A percentile compares a stretch with the other conserved stretches of the same genome.
phyloP scores from a whole-genome alignment of 2,113 vertebrate genomes.

The Plestiodon gilberti region DNA sequence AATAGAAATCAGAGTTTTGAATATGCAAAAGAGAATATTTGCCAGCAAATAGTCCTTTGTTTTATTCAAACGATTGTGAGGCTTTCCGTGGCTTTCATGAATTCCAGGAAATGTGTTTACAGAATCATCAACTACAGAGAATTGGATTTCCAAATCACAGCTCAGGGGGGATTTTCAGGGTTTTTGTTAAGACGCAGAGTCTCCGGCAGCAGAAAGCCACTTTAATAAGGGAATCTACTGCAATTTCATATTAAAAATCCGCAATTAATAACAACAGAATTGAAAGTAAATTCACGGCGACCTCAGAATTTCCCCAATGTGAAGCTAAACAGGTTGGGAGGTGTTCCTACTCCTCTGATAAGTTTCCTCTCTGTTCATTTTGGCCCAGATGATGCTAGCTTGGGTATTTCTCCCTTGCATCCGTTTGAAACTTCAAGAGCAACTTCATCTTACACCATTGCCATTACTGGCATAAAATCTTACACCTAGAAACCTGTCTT shows the following conservation, averaged over 20 bases:
- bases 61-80: slow-evolving; percentile 69
- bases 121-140: slow-evolving; percentile 73
- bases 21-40: slow-evolving; percentile 72
- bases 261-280: slow-evolving; percentile 61
- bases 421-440: background rate
- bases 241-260: slow-evolving; percentile 56
- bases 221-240: slow-evolving; percentile 38
- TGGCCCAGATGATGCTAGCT: background rate
- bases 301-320: slow-evolving; percentile 17
- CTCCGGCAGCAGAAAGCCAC: slow-evolving; percentile 47
- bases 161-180: slow-evolving; percentile 72
- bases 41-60: slow-evolving; percentile 65
- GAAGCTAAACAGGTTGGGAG: background rate
- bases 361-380: background rate
- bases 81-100: slow-evolving; percentile 66
- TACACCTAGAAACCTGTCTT: no score
- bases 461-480: background rate
- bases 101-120: slow-evolving; percentile 75
- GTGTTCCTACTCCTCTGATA: accelerated
- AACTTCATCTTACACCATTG: background rate
- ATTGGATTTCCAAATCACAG: slow-evolving; percentile 65
- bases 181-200: slow-evolving; percentile 49
- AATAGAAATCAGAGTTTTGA: slow-evolving; percentile 66
- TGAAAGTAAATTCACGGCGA: slow-evolving; percentile 1
- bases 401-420: background rate